Evolutionary conservation across 2,797 vertebrate genomes (phyloP), one percentile per base, ranked within the genome.

Genomic region (Odontamblyopus lacepedii): DNA sequence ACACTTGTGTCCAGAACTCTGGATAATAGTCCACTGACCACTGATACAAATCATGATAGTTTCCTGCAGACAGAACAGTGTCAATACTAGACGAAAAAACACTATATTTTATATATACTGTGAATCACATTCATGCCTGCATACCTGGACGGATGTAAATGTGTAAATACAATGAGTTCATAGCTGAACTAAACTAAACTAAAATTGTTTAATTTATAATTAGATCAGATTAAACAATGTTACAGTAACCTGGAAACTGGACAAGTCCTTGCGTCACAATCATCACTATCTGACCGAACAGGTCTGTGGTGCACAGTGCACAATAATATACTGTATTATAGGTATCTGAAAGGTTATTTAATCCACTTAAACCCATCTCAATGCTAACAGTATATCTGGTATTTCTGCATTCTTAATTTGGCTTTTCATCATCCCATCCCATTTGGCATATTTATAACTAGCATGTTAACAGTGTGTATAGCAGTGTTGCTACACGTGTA

Each of bases 1-100:
- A 99, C 84, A 99, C 95, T 26, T 97, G 92, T 0, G 90, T 94
- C 98, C 98, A 99, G 85, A 99, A 99, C 82, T 98, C 96, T 0
- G 95, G 62, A 75, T 95, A 98, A 5, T 82, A 95, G 65, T 95
- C 94, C 84, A 97, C 94, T 0, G 97, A 98, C 98, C 98, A 99
- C 78, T 95, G 95, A 87, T 98, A 98, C 1, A 99, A 85, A 57
- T 98, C 96, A 38, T 90, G 80, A 55, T 99, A 99, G 91, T 94
- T 97, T 7, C 83, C 98, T 99, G 44, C 44, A 66, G 15, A 66
- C 44, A 76, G 9, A 91, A 30, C 27, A 86, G 9, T 48, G n/a
- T 44, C 7, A 63, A 5, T 13, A 9, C 2, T 0, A 15, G 56
- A 59, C 23, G 23, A 23, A 23, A 23, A 26, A 59, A 59, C 9